Conservation (phyloP, 2,113 vertebrate genomes). For the Thalassoma bifasciatum region DNA sequence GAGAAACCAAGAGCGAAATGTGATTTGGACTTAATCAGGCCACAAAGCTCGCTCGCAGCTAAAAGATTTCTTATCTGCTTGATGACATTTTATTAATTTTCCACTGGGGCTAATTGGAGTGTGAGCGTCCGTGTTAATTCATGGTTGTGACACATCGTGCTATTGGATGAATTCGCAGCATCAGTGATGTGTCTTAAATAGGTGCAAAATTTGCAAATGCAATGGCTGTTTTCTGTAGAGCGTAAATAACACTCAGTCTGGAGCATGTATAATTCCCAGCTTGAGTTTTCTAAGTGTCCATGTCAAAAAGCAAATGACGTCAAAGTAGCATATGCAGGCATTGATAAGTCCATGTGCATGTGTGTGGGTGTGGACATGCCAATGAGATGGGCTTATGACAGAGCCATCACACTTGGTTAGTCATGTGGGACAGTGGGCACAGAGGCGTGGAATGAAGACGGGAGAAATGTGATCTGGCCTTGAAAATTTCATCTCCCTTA, state of each 20-base stretch:
- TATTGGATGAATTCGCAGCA: slow-evolving; percentile 4
- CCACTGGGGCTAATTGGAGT: slow-evolving; percentile 21
- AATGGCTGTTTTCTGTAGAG: not conserved
- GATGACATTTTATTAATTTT: slow-evolving; percentile 30
- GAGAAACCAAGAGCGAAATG: slow-evolving; percentile 40
- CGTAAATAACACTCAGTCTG: not conserved
- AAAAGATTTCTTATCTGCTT: slow-evolving; percentile 49
- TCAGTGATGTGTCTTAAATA: not conserved
- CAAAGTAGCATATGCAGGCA: not conserved
- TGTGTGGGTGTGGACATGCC: not conserved
- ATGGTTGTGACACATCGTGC: slow-evolving; percentile 19
- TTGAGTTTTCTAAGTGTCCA: not conserved
- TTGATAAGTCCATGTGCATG: slow-evolving; percentile 6
- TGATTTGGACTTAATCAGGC: slow-evolving; percentile 55
- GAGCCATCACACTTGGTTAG: slow-evolving; percentile 63
- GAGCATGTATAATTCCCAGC: not conserved
- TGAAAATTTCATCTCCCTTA: slow-evolving; percentile 50
- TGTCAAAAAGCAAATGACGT: slow-evolving; percentile 1
- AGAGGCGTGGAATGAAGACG: slow-evolving; percentile 35
- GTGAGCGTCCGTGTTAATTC: slow-evolving; percentile 9
- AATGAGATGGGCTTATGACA: slow-evolving; percentile 45
- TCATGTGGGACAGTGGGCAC: slow-evolving; percentile 69
- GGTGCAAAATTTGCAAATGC: not conserved
- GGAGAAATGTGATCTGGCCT: slow-evolving; percentile 58
- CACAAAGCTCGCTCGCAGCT: slow-evolving; percentile 28